Conservation (phyloP, 2,888 invertebrate genomes). For the Dione juno region DNA sequence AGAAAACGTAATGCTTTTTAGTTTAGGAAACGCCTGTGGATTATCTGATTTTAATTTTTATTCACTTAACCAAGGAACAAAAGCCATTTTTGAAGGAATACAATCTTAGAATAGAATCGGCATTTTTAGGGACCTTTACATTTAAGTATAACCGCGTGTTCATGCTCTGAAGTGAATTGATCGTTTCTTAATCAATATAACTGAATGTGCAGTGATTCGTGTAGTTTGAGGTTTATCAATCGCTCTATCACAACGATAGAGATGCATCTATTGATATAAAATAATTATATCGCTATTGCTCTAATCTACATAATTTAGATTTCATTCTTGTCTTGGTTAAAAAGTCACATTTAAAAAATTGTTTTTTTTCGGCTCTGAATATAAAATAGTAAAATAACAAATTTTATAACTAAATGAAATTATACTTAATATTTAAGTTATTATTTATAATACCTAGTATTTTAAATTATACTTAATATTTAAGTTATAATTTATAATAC, state of each 20-base stretch:
- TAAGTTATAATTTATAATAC: no score
- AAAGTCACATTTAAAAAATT: no score
- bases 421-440: no score
- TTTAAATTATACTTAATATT: neutral
- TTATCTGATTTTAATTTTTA: constrained; percentile 23
- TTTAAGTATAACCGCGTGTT: neutral
- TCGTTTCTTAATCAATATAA: neutral
- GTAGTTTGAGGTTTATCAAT: neutral
- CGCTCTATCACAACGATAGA: no score
- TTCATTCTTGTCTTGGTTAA: no score
- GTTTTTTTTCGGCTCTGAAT: no score
- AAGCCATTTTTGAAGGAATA: constrained; percentile 2
- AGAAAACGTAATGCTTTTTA: constrained; percentile 25
- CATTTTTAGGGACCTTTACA: neutral
- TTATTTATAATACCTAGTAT: neutral
- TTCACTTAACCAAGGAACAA: constrained; percentile 3
- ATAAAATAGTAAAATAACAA: no score
- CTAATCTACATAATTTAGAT: no score
- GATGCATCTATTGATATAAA: no score
- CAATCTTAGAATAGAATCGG: neutral
- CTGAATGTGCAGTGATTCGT: neutral
- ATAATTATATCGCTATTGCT: no score
- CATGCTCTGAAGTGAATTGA: neutral
- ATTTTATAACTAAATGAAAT: no score
- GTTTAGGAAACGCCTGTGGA: constrained; percentile 13